Evolutionary conservation across 1,140 invertebrate genomes (phyloP).

Genomic region (Cryptotermes secundus): DNA sequence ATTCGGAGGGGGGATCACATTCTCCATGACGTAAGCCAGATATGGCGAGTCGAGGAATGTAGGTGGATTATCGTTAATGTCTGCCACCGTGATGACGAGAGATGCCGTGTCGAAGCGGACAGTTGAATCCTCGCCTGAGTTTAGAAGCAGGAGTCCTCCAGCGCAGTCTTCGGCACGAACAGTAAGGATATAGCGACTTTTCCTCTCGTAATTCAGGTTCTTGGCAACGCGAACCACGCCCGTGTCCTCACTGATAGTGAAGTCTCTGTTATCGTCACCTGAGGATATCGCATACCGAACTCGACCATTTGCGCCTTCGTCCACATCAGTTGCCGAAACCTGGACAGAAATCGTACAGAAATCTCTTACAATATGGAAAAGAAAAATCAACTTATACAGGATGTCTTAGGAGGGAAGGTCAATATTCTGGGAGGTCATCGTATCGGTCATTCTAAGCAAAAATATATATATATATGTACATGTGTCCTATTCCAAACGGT

Average conservation of each 20-base stretch:
- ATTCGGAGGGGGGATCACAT: constrained; percentile 72
- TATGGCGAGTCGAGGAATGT: constrained; percentile 90
- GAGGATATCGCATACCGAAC: constrained; percentile 83
- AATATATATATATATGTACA: no score
- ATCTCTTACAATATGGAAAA: no score
- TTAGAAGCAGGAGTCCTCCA: constrained; percentile 43
- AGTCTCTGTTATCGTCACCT: constrained; percentile 90
- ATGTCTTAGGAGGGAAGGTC: no score
- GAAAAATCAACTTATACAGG: no score
- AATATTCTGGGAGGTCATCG: no score
- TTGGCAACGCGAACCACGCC: constrained; percentile 86
- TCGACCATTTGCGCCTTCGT: constrained; percentile 84
- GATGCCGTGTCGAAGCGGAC: constrained; percentile 68
- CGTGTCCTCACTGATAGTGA: constrained; percentile 84
- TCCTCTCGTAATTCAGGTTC: constrained; percentile 89
- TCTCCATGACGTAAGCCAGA: constrained; percentile 89
- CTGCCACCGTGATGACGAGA: constrained; percentile 67
- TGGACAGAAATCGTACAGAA: constrained; percentile 43
- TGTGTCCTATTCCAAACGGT: no score
- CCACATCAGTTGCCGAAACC: constrained; percentile 89
- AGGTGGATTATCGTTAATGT: constrained; percentile 94
- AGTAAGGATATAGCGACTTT: constrained; percentile 76
- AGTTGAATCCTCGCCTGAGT: constrained; percentile 50
- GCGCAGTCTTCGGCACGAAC: constrained; percentile 89
- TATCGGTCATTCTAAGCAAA: no score